Conservation (phyloP, 2,888 invertebrate genomes). For the Eupithecia tripunctaria region DNA sequence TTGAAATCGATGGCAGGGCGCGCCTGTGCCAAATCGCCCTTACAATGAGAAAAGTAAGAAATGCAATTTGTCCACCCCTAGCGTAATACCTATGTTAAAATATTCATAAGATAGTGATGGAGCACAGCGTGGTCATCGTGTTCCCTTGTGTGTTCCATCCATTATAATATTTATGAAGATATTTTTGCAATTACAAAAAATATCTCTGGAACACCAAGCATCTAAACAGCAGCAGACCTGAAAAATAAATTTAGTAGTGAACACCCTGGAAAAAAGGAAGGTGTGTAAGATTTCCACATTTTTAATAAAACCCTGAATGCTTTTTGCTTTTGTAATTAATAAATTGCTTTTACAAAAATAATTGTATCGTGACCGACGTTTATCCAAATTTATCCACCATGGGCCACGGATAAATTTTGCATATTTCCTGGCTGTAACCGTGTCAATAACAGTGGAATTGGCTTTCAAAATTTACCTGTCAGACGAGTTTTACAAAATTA, state of each 20-base stretch:
- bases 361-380: no score
- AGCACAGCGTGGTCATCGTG: slow-evolving; percentile 63
- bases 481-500: neutral
- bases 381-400: no score
- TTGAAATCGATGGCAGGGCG: neutral
- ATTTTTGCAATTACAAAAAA: neutral
- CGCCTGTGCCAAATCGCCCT: neutral
- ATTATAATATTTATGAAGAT: slow-evolving; percentile 66
- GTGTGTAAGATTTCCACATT: neutral
- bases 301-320: neutral
- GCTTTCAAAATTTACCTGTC: neutral
- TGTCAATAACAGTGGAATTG: neutral
- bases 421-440: neutral
- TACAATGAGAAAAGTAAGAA: slow-evolving; percentile 11
- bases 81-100: slow-evolving; percentile 63
- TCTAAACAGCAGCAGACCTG: neutral
- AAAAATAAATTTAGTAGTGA: neutral
- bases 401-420: neutral
- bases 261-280: neutral
- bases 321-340: neutral
- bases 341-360: no score
- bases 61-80: slow-evolving; percentile 57
- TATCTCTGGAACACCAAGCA: neutral
- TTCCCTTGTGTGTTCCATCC: slow-evolving; percentile 54
- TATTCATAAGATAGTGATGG: slow-evolving; percentile 70